These are phyloP conservation scores for Eudasyphora cyanicolor DNA, from an alignment of 2,888 invertebrate species.

Conservation along the genomic window DNA sequence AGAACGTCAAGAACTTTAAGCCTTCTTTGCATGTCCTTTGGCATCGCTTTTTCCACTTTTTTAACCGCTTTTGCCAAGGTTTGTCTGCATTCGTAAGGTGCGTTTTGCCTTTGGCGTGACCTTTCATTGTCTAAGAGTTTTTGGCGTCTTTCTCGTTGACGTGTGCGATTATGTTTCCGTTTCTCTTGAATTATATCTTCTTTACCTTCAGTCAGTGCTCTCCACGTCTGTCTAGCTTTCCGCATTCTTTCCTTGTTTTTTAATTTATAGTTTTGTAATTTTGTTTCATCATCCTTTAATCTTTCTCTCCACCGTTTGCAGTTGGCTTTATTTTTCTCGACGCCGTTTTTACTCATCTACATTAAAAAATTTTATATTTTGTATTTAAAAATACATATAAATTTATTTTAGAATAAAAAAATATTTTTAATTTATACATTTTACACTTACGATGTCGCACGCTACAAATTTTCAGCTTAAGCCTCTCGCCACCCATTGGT, in stretches of 20 bases:
- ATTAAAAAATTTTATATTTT: too few species aligned
- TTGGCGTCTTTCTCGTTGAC: conserved; percentile 3
- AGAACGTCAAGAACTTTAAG: not conserved
- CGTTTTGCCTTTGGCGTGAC: not conserved
- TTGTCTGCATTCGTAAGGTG: not conserved
- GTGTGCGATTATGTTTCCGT: conserved; percentile 2
- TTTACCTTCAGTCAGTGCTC: not conserved
- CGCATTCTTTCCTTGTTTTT: not conserved
- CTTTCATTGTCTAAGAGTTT: not conserved
- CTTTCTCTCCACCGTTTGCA: conserved; percentile 9
- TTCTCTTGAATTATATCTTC: conserved; percentile 10
- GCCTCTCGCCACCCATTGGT: too few species aligned
- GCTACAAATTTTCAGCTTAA: too few species aligned
- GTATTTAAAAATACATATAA: too few species aligned
- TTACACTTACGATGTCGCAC: too few species aligned
- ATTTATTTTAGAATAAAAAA: too few species aligned
- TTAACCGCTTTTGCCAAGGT: not conserved
- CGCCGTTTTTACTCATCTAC: too few species aligned
- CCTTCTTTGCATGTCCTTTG: not conserved
- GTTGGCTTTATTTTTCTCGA: not conserved
- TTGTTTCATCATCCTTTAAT: conserved; percentile 13
- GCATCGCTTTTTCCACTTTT: conserved; percentile 11
- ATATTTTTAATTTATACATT: too few species aligned
- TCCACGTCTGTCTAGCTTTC: not conserved
- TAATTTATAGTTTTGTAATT: too few species aligned